A percentile compares a stretch with the other conserved stretches of the same genome.
phyloP scores from a whole-genome alignment of 2,888 invertebrate species.

The Mellilla xanthometata region DNA sequence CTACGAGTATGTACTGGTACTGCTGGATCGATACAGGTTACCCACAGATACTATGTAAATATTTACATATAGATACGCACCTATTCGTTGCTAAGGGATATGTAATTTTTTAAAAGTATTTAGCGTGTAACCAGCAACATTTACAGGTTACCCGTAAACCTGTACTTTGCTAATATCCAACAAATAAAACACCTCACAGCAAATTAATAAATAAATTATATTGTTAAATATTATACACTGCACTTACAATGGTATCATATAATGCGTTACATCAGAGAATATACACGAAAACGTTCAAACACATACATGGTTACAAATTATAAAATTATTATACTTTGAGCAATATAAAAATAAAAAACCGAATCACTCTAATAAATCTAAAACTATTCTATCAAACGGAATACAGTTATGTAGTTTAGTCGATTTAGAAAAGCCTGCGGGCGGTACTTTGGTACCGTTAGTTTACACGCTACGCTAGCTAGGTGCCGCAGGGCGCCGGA shows the following conservation, averaged over 20 bases:
- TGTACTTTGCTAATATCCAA: too few species aligned
- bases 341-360: constrained; percentile 80
- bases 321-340: constrained; percentile 72
- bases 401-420: constrained; percentile 24
- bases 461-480: constrained; percentile 34
- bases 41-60: constrained; percentile 7
- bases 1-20: too few species aligned
- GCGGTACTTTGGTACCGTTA: constrained; percentile 44
- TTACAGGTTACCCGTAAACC: too few species aligned
- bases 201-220: constrained; percentile 83
- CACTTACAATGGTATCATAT: constrained; percentile 71
- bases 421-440: constrained; percentile 24
- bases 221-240: constrained; percentile 80
- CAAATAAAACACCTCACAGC: constrained; percentile 57
- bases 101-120: too few species aligned
- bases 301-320: constrained; percentile 64
- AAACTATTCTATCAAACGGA: constrained; percentile 50
- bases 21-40: constrained; percentile 24
- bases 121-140: too few species aligned
- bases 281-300: constrained; percentile 75
- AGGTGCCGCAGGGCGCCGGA: constrained; percentile 66
- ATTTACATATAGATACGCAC: too few species aligned
- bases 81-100: too few species aligned
- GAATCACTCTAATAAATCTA: constrained; percentile 67
- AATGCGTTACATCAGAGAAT: constrained; percentile 71